phyloP scores from a whole-genome alignment of 1,140 invertebrate species.

The Drosophila sturtevanti region DNA sequence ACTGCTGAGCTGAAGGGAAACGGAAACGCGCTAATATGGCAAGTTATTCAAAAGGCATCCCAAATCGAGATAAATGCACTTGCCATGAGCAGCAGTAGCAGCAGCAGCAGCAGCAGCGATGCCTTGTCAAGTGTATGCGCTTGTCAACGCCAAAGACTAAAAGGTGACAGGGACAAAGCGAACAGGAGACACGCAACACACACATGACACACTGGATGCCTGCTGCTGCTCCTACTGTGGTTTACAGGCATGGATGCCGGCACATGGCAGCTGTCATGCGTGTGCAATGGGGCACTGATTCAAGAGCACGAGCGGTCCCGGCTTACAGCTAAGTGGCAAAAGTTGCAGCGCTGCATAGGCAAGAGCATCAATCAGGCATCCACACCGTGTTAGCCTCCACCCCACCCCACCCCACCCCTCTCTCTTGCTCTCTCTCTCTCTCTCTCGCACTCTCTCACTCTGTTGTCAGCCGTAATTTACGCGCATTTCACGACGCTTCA shows the following conservation, averaged over 20 bases:
- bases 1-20: constrained; percentile 51
- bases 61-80: constrained; percentile 73
- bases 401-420: too few relatives aligned
- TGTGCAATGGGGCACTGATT: constrained; percentile 51
- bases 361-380: constrained; percentile 67
- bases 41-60: constrained; percentile 80
- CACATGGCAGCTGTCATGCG: constrained; percentile 77
- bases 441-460: constrained; percentile 5
- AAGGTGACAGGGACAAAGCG: constrained; percentile 78
- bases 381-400: not conserved
- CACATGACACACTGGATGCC: not conserved
- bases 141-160: constrained; percentile 78
- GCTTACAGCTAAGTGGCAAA: constrained; percentile 57
- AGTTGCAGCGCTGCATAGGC: constrained; percentile 56
- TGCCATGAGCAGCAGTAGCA: constrained; percentile 9
- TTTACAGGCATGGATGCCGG: constrained; percentile 24
- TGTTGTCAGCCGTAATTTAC: constrained; percentile 75
- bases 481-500: constrained; percentile 57
- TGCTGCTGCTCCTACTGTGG: not conserved
- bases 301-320: constrained; percentile 28
- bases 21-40: constrained; percentile 70
- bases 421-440: not conserved
- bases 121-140: constrained; percentile 68
- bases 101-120: constrained; percentile 6
- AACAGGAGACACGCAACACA: constrained; percentile 8